Percentiles rank a stretch among this genome's conserved stretches.
Evolutionary conservation across 2,797 vertebrate genomes (phyloP).

Genomic region (Rhinatrema bivittatum): DNA sequence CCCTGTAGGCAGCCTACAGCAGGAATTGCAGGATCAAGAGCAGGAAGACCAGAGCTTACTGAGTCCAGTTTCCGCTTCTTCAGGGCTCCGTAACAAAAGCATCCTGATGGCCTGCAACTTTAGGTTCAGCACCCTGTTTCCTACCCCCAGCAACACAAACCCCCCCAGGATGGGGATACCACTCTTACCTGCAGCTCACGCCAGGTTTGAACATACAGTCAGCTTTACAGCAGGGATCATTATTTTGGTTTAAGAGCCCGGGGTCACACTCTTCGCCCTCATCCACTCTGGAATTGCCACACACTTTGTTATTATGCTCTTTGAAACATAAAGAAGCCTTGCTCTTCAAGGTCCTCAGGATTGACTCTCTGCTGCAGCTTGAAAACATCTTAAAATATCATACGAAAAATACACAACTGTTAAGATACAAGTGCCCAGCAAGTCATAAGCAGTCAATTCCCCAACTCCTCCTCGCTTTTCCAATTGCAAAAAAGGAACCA

Average conservation of each 20-base stretch:
- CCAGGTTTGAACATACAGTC: slow-evolving; percentile 67
- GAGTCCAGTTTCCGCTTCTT: too few relatives aligned
- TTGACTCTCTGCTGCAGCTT: slow-evolving; percentile 86
- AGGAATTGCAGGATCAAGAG: too few relatives aligned
- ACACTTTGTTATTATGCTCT: slow-evolving; percentile 87
- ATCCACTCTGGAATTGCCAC: slow-evolving; percentile 94
- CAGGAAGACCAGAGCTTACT: too few relatives aligned
- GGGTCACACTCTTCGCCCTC: slow-evolving; percentile 91
- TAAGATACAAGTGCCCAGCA: background rate
- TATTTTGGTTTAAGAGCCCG: slow-evolving; percentile 75
- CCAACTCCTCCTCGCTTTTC: fast-evolving
- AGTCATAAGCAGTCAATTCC: background rate
- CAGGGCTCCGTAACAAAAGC: too few relatives aligned
- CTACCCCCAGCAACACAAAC: too few relatives aligned
- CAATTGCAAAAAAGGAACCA: background rate
- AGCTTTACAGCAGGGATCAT: slow-evolving; percentile 77
- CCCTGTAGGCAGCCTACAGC: too few relatives aligned
- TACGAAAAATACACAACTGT: slow-evolving; percentile 11
- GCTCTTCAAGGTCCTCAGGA: slow-evolving; percentile 75
- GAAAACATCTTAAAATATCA: slow-evolving; percentile 77
- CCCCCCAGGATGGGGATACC: too few relatives aligned
- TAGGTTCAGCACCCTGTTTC: too few relatives aligned
- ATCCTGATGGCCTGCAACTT: too few relatives aligned
- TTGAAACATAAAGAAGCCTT: slow-evolving; percentile 86
- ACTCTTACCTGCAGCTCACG: slow-evolving; percentile 80